Base-by-base conservation (phyloP, 2,888 invertebrate genomes). In the Pandemis corylana region DNA sequence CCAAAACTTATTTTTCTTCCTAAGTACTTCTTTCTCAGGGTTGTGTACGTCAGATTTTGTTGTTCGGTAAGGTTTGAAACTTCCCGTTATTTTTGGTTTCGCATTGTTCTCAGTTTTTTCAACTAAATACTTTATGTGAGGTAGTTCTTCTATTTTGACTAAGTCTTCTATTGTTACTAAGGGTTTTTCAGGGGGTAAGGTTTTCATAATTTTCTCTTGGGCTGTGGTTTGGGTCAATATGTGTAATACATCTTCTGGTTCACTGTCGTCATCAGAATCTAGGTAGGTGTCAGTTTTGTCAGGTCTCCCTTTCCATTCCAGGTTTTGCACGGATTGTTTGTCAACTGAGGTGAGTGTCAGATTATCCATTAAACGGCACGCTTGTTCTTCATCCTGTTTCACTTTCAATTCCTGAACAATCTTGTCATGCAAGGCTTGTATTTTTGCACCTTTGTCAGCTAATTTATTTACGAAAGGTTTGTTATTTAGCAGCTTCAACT, bases 191-290 rank as follows among this genome's bases (percentile, higher is more conserved):
- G 92, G 87, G 72, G 87, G 82, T 76, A 95, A 42, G 28, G 92
- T 82, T 83, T 91, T 91, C 2, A 95, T 81, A 82, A 90, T 92
- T 78, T 95, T 95, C 71, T 95, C 95, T 77, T 92, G 88, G 7
- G 87, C 82, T 66, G 93, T 95, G 65, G 85, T 93, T 82, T 96
- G 95, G 65, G 95, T 95, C 36, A 96, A 85, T 80, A 96, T 95
- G 78, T 95, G 95, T 73, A 96, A 80, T 0, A 95, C 95, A 87
- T 96, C 95, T 80, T 94, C 94, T 12, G 95, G 94, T 41, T 95
- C 95, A 82, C 95, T 95, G 66, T 95, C 95, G 77, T 95, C 96
- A 82, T 95, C 96, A 2, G 95, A 91, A 83, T 95, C 95, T 20
- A 95, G 83, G 76, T 90, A 90, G 12, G 77, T 80, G n/a, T 88